Evolutionary conservation across 1,140 invertebrate genomes (phyloP), one percentile per base, ranked within the genome.

Genomic region (Thaumatotibia leucotreta): DNA sequence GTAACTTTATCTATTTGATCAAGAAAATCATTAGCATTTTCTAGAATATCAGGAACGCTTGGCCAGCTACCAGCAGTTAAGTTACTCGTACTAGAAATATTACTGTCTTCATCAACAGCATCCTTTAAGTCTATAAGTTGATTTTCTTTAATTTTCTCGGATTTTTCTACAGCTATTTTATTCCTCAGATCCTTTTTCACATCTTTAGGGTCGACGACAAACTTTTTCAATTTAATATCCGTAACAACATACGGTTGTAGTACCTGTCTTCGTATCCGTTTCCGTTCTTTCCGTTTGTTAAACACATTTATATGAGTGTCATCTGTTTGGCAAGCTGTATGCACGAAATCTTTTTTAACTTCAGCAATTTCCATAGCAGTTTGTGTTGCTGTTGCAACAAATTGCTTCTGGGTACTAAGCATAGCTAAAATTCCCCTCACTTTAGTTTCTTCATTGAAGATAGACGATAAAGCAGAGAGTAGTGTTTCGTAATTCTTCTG

Each of bases 401-500:
- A 54, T 63, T 3, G 50, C 63, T 6, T 74, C 70, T 4, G 65
- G 49, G 2, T 45, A 2, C 73, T 80, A n/a, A 88, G 35, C 11
- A 88, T 54, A 0, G 84, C 68, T 27, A 86, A 32, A 23, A 88
- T 83, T 0, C 73, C 82, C n/a, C 78, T 65, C 2, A 88, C 65
- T 67, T 78, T 82, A 22, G 79, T 62, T 27, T 86, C 80, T n/a
- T 77, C 73, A 61, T 66, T 83, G 11, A 82, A 78, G 1, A 88
- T 67, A 0, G 80, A 83, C 49, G 79, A 79, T 10, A 89, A 29
- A 0, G 80, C 74, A 22, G 73, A 65, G 2, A 86, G 76, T 0
- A 89, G 64, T 4, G 63, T 71, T 22, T 89, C 81, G 54, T 86
- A 89, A 63, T 82, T 84, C 4, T 74, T 68, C 64, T 86, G 84